Conservation (phyloP, 2,888 invertebrate genomes). For the Yponomeuta sedellus region DNA sequence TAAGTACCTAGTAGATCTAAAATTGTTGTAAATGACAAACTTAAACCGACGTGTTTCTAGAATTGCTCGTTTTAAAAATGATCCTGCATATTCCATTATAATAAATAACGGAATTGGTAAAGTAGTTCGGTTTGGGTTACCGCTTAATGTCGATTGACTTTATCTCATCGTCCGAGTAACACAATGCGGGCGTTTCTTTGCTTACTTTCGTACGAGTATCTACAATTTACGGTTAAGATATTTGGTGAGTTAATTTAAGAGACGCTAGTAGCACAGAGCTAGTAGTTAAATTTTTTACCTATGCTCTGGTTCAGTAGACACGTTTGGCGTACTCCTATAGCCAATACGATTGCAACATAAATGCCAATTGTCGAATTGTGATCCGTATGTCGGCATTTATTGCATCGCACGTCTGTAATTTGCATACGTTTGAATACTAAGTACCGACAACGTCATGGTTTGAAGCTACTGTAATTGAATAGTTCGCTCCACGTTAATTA, state of each 20-base stretch:
- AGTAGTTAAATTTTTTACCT: too few relatives aligned
- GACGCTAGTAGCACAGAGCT: background rate
- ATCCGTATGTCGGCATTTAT: constrained; percentile 74
- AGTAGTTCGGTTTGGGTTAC: background rate
- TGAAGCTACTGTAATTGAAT: constrained; percentile 71
- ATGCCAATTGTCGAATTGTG: constrained; percentile 74
- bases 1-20: too few relatives aligned
- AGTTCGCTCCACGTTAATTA: constrained; percentile 66
- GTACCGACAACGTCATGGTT: constrained; percentile 62
- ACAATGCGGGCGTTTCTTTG: constrained; percentile 8
- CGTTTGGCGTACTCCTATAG: background rate
- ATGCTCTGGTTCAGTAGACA: background rate
- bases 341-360: constrained; percentile 49
- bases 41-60: too few relatives aligned
- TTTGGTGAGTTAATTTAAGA: background rate
- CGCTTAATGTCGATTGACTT: constrained; percentile 10
- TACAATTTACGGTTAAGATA: background rate
- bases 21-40: too few relatives aligned
- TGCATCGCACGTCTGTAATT: constrained; percentile 74
- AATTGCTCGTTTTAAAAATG: too few relatives aligned
- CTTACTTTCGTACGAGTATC: background rate
- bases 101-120: too few relatives aligned
- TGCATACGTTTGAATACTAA: constrained; percentile 76
- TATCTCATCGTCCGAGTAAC: background rate
- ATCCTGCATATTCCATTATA: too few relatives aligned